These are phyloP conservation scores for Erinaceus europaeus DNA, from an alignment of 2,113 vertebrate genomes.

Conservation along the genomic window DNA sequence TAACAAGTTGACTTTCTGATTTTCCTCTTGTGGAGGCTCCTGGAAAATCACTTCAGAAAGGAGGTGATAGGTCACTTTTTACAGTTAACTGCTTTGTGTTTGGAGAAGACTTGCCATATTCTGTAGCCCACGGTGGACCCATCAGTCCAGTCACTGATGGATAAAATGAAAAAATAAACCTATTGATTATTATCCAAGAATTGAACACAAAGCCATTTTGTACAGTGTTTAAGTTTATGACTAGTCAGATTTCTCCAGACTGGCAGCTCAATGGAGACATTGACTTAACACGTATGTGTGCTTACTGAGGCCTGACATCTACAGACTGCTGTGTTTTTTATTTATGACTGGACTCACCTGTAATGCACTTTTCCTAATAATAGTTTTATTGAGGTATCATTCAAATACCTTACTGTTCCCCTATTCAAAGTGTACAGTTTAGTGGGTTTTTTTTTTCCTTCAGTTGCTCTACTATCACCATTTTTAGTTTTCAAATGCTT, in stretches of 20 bases:
- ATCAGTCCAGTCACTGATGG: background rate
- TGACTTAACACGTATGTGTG: background rate
- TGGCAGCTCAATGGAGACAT: background rate
- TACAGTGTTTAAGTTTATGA: background rate
- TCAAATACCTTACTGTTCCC: background rate
- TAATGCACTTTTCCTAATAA: background rate
- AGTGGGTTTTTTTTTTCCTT: background rate
- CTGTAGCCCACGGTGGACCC: background rate
- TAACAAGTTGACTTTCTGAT: conserved; percentile 57
- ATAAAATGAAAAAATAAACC: background rate
- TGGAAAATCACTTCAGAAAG: conserved; percentile 59
- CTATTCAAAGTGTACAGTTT: background rate
- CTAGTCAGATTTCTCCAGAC: background rate
- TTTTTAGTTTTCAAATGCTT: background rate
- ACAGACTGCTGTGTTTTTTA: background rate
- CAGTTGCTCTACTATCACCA: background rate
- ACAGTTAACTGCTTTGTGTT: conserved; percentile 19
- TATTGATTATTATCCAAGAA: conserved; percentile 3
- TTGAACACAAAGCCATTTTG: conserved; percentile 23
- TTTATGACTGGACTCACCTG: conserved; percentile 11
- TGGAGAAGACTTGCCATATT: background rate
- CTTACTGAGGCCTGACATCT: background rate
- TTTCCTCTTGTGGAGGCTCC: conserved; percentile 57
- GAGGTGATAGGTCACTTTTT: background rate
- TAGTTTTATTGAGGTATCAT: background rate